A percentile compares a stretch with the other conserved stretches of the same genome.
These are phyloP conservation scores for Crotalus viridis DNA, from an alignment of 2,113 vertebrate species.

Conservation along the genomic window DNA sequence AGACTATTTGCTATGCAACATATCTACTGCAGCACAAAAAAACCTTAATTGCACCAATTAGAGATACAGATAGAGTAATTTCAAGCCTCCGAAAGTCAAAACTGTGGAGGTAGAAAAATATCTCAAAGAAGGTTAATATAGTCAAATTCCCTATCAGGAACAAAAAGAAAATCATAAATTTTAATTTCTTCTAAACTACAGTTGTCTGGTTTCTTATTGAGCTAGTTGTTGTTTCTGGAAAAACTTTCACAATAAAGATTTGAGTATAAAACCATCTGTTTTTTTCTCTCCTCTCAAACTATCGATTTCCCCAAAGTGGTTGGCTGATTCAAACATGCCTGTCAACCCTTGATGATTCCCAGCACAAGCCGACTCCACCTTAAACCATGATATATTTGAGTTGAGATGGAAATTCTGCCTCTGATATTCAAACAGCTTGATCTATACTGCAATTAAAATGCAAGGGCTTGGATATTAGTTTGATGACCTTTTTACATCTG, in stretches of 20 bases:
- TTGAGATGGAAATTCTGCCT: background rate
- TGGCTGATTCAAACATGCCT: background rate
- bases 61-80: slow-evolving; percentile 49
- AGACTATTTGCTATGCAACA: background rate
- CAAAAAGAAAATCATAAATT: slow-evolving; percentile 35
- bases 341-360: background rate
- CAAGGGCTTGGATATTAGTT: background rate
- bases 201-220: slow-evolving; percentile 48
- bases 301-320: background rate
- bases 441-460: background rate
- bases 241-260: background rate
- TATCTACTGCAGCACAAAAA: fast-evolving
- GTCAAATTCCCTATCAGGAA: slow-evolving; percentile 34
- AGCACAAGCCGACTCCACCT: background rate
- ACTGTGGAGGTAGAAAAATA: slow-evolving; percentile 10
- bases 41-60: background rate
- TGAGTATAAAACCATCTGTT: background rate
- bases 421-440: background rate
- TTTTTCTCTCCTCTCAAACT: background rate
- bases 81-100: slow-evolving; percentile 24
- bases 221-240: background rate
- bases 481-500: background rate
- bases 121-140: slow-evolving; percentile 34
- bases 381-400: background rate
- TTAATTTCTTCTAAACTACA: slow-evolving; percentile 32